Evolutionary conservation across 2,888 invertebrate genomes (phyloP).

Genomic region (Cryptus armator): DNA sequence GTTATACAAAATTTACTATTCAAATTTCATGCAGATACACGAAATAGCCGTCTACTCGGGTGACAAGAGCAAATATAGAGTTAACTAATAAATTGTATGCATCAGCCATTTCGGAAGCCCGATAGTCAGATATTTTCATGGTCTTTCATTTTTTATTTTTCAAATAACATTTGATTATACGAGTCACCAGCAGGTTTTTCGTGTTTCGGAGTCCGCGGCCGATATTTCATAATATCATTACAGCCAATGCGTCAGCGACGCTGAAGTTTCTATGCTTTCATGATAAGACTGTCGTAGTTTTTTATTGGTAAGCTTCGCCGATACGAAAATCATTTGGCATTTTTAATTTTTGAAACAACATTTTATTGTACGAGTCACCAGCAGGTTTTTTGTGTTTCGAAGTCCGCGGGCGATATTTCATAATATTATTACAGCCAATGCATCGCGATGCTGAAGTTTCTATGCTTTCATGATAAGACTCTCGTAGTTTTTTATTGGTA

Average conservation of each 20-base stretch:
- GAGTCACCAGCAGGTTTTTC: background rate
- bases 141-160: background rate
- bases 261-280: background rate
- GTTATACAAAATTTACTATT: background rate
- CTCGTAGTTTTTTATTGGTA: background rate
- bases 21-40: background rate
- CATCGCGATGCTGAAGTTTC: background rate
- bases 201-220: background rate
- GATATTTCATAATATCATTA: background rate
- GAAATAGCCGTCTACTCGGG: too few relatives aligned
- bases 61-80: too few relatives aligned
- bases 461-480: background rate
- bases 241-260: background rate
- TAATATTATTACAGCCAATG: background rate
- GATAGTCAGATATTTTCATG: background rate
- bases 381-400: background rate
- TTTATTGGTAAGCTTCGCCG: background rate
- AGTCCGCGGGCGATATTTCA: background rate
- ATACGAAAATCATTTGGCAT: background rate
- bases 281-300: background rate
- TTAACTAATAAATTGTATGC: too few relatives aligned
- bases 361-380: background rate
- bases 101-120: too few relatives aligned
- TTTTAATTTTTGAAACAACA: background rate
- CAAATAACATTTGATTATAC: background rate